phyloP scores from a whole-genome alignment of 1,140 invertebrate species.

The Orchestia grillus region DNA sequence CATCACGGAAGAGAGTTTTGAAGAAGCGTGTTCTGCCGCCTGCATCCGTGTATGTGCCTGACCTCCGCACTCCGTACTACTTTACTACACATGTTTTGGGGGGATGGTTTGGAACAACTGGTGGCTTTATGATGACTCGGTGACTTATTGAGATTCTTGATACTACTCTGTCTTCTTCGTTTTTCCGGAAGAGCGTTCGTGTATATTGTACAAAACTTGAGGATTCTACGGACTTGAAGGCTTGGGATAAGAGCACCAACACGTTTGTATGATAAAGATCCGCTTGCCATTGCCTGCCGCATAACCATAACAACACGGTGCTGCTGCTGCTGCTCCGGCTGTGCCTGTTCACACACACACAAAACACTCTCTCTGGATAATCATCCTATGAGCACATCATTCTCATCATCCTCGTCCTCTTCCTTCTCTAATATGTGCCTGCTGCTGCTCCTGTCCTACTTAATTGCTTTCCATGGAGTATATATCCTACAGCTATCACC shows the following conservation, averaged over 20 bases:
- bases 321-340: not conserved
- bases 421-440: conserved; percentile 51
- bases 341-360: conserved; percentile 22
- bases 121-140: conserved; percentile 18
- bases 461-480: conserved; percentile 48
- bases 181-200: conserved; percentile 17
- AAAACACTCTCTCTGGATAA: conserved; percentile 14
- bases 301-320: conserved; percentile 30
- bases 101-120: conserved; percentile 16
- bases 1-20: not conserved
- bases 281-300: conserved; percentile 49
- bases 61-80: not conserved
- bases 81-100: conserved; percentile 25
- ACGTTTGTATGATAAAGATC: conserved; percentile 49
- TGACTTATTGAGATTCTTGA: conserved; percentile 40
- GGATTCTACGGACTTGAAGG: not conserved
- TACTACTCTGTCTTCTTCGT: conserved; percentile 4
- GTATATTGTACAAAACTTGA: conserved; percentile 23
- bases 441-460: conserved; percentile 47
- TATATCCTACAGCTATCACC: conserved; percentile 1
- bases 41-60: conserved; percentile 31
- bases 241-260: conserved; percentile 35
- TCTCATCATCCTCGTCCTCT: conserved; percentile 37
- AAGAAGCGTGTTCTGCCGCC: conserved; percentile 4
- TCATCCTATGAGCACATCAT: conserved; percentile 29